Conservation (phyloP, 2,888 invertebrate genomes). For the Eupithecia dodoneata region DNA sequence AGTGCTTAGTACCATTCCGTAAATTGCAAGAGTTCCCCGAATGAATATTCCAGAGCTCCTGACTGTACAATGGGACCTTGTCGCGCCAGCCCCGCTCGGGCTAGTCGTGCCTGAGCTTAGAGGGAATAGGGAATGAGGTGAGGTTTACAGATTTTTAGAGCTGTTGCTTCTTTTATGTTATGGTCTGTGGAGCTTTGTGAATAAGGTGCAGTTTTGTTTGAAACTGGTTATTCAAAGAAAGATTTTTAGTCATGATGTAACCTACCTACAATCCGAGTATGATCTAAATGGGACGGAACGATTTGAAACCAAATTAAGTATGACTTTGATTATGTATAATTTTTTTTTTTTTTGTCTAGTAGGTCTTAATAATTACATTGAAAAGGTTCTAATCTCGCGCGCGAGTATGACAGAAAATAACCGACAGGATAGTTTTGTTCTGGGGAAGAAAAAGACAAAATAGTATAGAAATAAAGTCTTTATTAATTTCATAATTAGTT, state of each 20-base stretch:
- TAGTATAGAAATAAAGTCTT: conserved; percentile 54
- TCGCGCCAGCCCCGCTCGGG: conserved; percentile 17
- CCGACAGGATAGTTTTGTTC: neutral
- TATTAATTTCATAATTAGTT: conserved; percentile 46
- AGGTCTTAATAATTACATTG: no score
- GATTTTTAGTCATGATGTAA: neutral
- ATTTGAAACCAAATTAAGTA: neutral
- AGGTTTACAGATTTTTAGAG: conserved; percentile 21
- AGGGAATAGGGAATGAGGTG: conserved; percentile 20
- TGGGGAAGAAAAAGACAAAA: neutral
- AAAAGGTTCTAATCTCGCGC: no score
- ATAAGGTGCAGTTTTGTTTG: neutral
- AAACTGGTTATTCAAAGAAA: neutral
- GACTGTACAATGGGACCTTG: conserved; percentile 27
- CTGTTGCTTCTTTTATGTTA: neutral
- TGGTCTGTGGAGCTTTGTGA: neutral
- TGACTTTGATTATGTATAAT: no score
- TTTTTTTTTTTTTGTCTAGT: no score
- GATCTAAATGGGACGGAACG: neutral
- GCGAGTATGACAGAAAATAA: neutral
- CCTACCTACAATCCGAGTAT: neutral
- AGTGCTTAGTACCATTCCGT: conserved; percentile 30
- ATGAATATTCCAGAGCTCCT: conserved; percentile 30
- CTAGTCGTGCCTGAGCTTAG: conserved; percentile 3
- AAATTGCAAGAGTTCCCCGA: conserved; percentile 23